Percentiles rank a stretch among this genome's conserved stretches.
Evolutionary conservation across 2,113 vertebrate species (phyloP).

Genomic region (Naja naja): DNA sequence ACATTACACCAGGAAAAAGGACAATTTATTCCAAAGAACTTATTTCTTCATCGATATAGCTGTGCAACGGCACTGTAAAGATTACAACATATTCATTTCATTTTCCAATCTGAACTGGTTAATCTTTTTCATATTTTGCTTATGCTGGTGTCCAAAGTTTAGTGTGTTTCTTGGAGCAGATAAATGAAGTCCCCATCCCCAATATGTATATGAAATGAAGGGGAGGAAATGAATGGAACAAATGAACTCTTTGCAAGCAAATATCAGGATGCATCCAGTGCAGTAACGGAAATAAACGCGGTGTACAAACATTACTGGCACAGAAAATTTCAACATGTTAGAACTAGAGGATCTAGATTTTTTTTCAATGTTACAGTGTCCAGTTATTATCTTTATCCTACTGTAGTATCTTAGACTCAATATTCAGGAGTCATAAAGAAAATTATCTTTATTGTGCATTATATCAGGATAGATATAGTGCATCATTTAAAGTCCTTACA

Average conservation of each 20-base stretch:
- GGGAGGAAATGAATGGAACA: slow-evolving; percentile 35
- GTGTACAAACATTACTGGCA: slow-evolving; percentile 49
- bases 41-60: neutral
- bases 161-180: slow-evolving; percentile 28
- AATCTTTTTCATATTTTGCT: neutral
- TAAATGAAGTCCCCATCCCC: neutral
- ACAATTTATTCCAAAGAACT: neutral
- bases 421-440: slow-evolving; percentile 31
- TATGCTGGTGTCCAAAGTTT: slow-evolving; percentile 6
- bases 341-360: slow-evolving; percentile 50
- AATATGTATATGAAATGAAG: slow-evolving; percentile 17
- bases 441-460: slow-evolving; percentile 53
- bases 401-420: slow-evolving; percentile 42
- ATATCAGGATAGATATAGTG: neutral
- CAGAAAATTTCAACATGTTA: slow-evolving; percentile 60
- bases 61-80: neutral
- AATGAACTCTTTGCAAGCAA: slow-evolving; percentile 38
- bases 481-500: fast-evolving
- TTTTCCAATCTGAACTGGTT: slow-evolving; percentile 30
- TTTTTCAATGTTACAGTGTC: slow-evolving; percentile 51
- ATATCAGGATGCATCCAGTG: slow-evolving; percentile 38
- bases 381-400: slow-evolving; percentile 54
- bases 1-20: neutral
- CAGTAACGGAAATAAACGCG: slow-evolving; percentile 52
- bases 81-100: slow-evolving; percentile 32